These are phyloP conservation scores for Oceanodroma leucorhoa DNA, from an alignment of 2,797 vertebrate genomes.

Conservation along the genomic window DNA sequence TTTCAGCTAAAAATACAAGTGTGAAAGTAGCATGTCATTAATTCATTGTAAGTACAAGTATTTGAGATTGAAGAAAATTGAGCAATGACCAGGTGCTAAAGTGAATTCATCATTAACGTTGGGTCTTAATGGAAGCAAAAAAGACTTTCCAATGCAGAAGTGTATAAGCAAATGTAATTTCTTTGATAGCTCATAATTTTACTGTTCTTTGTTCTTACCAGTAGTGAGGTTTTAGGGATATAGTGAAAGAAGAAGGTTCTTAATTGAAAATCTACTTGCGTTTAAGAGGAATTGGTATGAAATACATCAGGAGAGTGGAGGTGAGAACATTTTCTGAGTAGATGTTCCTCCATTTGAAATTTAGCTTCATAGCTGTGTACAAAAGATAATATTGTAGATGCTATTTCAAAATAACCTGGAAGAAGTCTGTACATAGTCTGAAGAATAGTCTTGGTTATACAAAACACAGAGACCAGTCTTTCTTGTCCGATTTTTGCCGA, in stretches of 20 bases:
- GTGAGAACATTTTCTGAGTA: background rate
- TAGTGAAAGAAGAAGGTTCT: background rate
- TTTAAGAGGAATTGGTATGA: background rate
- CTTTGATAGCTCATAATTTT: background rate
- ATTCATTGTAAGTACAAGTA: background rate
- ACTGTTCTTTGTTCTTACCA: background rate
- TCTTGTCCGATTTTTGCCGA: background rate
- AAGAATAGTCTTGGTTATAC: background rate
- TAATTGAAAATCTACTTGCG: background rate
- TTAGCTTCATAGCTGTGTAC: background rate
- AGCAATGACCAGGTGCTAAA: background rate
- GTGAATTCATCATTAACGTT: rapidly evolving
- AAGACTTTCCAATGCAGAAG: background rate
- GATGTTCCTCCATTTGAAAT: background rate
- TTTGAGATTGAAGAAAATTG: background rate
- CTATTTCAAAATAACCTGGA: background rate
- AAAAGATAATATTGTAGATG: background rate
- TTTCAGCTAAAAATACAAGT: background rate
- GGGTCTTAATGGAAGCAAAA: background rate
- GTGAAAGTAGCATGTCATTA: background rate
- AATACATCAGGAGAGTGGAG: background rate
- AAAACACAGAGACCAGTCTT: background rate
- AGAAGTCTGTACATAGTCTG: background rate
- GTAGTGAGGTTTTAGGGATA: background rate
- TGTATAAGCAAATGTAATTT: background rate